A percentile compares a stretch with the other conserved stretches of the same genome.
Conservation (phyloP, 2,888 invertebrate species). For the Allophyes oxyacanthae region DNA sequence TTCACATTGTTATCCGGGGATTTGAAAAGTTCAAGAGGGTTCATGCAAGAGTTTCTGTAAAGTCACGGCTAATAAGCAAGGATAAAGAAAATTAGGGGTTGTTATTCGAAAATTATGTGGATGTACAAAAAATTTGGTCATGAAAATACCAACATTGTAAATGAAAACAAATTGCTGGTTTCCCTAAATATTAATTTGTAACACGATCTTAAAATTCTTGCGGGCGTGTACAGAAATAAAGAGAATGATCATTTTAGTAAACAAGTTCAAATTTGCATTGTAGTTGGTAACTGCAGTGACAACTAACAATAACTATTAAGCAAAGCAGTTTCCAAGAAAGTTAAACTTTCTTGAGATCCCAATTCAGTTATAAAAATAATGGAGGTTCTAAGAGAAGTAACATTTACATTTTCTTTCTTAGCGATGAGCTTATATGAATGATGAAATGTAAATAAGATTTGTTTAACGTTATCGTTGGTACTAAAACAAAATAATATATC, state of each 20-base stretch:
- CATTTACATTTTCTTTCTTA: not conserved
- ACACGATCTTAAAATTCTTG: slow-evolving; percentile 1
- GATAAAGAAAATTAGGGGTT: slow-evolving; percentile 38
- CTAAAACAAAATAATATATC: no score
- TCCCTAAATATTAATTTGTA: slow-evolving; percentile 11
- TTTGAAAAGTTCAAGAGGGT: slow-evolving; percentile 59
- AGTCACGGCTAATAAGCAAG: slow-evolving; percentile 47
- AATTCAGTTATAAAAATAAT: slow-evolving; percentile 43
- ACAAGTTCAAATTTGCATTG: slow-evolving; percentile 50
- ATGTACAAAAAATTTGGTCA: slow-evolving; percentile 10
- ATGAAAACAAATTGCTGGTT: slow-evolving; percentile 1
- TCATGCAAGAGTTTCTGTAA: slow-evolving; percentile 45
- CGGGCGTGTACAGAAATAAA: slow-evolving; percentile 1
- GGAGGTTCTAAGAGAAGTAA: slow-evolving; percentile 6
- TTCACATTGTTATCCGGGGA: slow-evolving; percentile 62
- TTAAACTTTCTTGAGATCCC: slow-evolving; percentile 33
- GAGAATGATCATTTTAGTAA: slow-evolving; percentile 36
- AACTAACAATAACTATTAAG: slow-evolving; percentile 49
- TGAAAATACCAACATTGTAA: slow-evolving; percentile 4
- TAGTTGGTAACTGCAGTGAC: slow-evolving; percentile 41
- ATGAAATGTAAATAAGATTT: slow-evolving; percentile 10
- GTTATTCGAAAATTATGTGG: slow-evolving; percentile 31
- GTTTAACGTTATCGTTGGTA: slow-evolving; percentile 12
- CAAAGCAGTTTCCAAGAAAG: slow-evolving; percentile 43
- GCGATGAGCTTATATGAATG: not conserved